Evolutionary conservation across 2,113 vertebrate genomes (phyloP), one percentile per base, ranked within the genome.

Genomic region (Pterophyllum scalare): DNA sequence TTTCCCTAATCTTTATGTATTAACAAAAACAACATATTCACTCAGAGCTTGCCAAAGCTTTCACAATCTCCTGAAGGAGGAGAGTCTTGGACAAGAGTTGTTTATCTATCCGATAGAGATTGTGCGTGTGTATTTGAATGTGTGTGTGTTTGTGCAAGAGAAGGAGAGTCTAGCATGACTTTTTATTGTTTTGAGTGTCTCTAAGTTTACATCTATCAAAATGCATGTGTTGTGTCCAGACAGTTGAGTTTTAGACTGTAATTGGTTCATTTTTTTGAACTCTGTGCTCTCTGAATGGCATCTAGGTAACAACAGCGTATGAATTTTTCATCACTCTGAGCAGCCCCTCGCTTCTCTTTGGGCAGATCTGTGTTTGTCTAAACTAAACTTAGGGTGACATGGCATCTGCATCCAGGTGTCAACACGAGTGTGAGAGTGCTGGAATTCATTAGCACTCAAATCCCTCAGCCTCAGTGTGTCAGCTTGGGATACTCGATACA

Each of bases 211-310:
- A 75, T 88, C 87, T 84, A 88, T 92, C 87, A 83, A 70, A 89
- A 90, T 89, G 82, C 83, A 80, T 79, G 84, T 87, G 76, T 82
- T 94, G 79, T 91, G 91, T 94, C 92, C 91, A 88, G 90, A 89
- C 84, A 91, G 91, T 84, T 92, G 87, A 90, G 65, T 88, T 97
- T 97, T 64, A 95, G 95, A 95, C 97, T 96, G 96, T 97, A 97
- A 97, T 98, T 98, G 96, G 96, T 96, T 96, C 94, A 94, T 96
- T 93, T 97, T 97, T 97, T 92, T 96, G 96, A 97, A 97, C 97
- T 96, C 96, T 94, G 93, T 95, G 95, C 96, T 96, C 95, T 97
- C 96, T 96, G 96, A 97, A 97, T 96, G 96, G 96, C 96, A 94
- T 96, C 96, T 95, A 95, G 96, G 96, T 97, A 98, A 97, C 96